These are phyloP conservation scores for Myotis lucifugus DNA, from an alignment of 2,113 vertebrate genomes.

Conservation along the genomic window DNA sequence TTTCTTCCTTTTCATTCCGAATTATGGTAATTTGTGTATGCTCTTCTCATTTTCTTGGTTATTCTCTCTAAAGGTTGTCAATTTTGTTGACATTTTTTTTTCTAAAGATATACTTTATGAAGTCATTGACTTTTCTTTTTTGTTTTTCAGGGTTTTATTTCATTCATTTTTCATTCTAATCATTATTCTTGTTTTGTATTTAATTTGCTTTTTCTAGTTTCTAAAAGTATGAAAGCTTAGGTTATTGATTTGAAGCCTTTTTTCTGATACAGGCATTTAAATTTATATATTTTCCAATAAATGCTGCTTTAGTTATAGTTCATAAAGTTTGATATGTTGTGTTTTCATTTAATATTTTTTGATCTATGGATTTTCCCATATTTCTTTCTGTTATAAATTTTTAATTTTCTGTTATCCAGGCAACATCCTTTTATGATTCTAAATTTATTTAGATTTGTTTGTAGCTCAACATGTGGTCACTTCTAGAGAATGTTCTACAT, in stretches of 20 bases:
- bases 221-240: neutral
- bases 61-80: neutral
- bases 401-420: conserved; percentile 28
- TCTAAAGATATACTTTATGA: neutral
- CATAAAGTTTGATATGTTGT: neutral
- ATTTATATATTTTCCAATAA: neutral
- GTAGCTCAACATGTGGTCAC: neutral
- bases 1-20: neutral
- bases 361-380: neutral
- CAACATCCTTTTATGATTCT: neutral
- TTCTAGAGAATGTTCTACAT: neutral
- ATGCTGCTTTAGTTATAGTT: neutral
- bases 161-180: neutral
- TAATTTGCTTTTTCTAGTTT: conserved; percentile 40
- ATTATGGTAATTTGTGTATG: neutral
- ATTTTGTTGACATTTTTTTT: neutral
- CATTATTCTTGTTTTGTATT: neutral
- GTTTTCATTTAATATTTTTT: conserved; percentile 44
- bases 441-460: conserved; percentile 48
- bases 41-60: conserved; percentile 6
- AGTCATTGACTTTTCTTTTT: neutral
- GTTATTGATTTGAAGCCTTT: neutral
- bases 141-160: neutral
- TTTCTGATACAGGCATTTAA: neutral
- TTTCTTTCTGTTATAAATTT: neutral